Percentiles rank a stretch among this genome's conserved stretches.
Conservation (phyloP, 1,140 invertebrate genomes). For the Pseudobourletiella spinata region DNA sequence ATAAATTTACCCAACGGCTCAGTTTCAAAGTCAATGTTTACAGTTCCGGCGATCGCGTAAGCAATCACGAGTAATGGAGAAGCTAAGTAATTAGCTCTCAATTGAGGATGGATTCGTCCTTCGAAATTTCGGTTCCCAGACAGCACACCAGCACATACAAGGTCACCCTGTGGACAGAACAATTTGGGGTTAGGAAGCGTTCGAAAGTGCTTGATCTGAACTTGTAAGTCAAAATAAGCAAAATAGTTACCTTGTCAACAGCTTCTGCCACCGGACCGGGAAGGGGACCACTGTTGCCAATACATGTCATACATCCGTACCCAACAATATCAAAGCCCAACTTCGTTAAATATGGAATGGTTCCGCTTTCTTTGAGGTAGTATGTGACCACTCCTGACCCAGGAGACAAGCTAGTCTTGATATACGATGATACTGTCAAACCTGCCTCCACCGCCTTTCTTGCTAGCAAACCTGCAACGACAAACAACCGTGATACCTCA, state of each 20-base stretch:
- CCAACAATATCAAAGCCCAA: slow-evolving; percentile 90
- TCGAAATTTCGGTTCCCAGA: slow-evolving; percentile 98
- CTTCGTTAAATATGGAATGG: slow-evolving; percentile 73
- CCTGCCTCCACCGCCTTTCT: slow-evolving; percentile 92
- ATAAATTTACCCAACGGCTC: slow-evolving; percentile 72
- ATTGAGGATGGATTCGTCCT: slow-evolving; percentile 91
- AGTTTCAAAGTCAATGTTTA: slow-evolving; percentile 89
- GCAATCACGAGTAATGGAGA: slow-evolving; percentile 92
- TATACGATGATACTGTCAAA: slow-evolving; percentile 76
- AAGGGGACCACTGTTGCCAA: slow-evolving; percentile 92
- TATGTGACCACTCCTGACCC: slow-evolving; percentile 97
- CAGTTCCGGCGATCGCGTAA: slow-evolving; percentile 88
- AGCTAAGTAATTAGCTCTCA: slow-evolving; percentile 91
- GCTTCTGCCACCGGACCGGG: slow-evolving; percentile 81
- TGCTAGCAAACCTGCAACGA: slow-evolving; percentile 66
- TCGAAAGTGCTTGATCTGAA: too few relatives aligned
- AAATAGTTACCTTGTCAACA: slow-evolving; percentile 75
- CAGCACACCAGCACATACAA: slow-evolving; percentile 88
- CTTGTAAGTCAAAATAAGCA: background rate
- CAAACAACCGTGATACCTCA: background rate
- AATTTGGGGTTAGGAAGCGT: too few relatives aligned
- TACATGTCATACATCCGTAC: slow-evolving; percentile 99
- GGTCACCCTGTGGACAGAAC: too few relatives aligned
- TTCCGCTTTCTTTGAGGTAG: slow-evolving; percentile 79
- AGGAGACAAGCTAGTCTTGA: slow-evolving; percentile 93